Base-by-base conservation (phyloP, 1,140 invertebrate species). In the Kradibia gibbosae region DNA sequence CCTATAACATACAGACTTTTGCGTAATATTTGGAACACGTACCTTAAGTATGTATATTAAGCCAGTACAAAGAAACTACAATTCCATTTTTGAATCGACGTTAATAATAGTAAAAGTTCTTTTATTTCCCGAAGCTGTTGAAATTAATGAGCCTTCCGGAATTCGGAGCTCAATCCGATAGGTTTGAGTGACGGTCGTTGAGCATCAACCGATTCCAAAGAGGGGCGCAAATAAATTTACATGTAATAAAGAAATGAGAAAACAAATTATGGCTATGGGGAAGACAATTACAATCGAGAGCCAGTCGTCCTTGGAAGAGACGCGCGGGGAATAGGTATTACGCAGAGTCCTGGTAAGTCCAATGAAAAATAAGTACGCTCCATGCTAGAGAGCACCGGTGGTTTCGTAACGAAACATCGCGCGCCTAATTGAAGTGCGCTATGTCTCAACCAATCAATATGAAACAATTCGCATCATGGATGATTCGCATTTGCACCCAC, bases 361-460 rank as follows among this genome's bases (percentile, higher is more conserved):
- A 72, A 79, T 57, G 48, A n/a, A n/a, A n/a, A n/a, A n/a, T n/a
- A 42, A 71, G 42, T 71, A 70, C 50, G 13, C 11, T 20, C n/a
- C 31, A 13, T 31, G 25, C 3, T 2, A 7, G 7, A 36, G 62
- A 17, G 48, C 45, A 34, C 45, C 39, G 34, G 10, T 28, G 17
- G 39, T 73, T 60, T 73, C 78, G 70, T 20, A 80, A 73, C 22
- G 39, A 50, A n/a, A n/a, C n/a, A n/a, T 67, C 70, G 28, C 42
- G 17, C 39, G 39, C 20, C 15, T 74, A 74, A 13, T 74, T 1
- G 25, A 53, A 55, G 11, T 34, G 39, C 17, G 42, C 4, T n/a
- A 31, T 74, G 31, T 55, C 5, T 31, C 17, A 72, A 72, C 42
- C 22, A 20, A 36, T 15, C 2, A 65, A 65, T 65, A 28, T 60